Conservation (phyloP, 2,113 vertebrate genomes). For the Zosterops lateralis region DNA sequence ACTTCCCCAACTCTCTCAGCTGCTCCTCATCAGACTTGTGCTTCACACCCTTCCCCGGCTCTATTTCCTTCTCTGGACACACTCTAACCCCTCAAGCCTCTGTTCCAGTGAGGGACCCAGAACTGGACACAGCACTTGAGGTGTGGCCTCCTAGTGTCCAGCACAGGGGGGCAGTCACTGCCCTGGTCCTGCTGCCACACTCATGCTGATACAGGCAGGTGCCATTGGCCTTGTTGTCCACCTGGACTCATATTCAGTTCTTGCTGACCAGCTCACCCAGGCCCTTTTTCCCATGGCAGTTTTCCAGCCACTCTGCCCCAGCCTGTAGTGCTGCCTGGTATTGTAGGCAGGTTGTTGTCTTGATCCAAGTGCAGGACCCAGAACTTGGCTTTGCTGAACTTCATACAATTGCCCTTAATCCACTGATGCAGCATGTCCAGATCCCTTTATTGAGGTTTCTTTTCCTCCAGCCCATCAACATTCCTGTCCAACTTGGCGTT, state of each 20-base stretch:
- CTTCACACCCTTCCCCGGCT: not conserved
- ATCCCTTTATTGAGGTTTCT: not conserved
- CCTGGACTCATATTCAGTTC: not conserved
- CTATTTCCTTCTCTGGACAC: fast-evolving
- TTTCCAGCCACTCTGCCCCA: not conserved
- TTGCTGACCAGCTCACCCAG: not conserved
- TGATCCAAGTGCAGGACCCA: too few species aligned
- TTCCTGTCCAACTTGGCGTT: not conserved
- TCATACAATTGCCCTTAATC: not conserved
- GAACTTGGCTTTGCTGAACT: not conserved
- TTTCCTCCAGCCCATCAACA: not conserved
- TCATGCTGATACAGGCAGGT: not conserved
- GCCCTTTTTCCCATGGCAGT: not conserved
- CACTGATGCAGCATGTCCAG: not conserved
- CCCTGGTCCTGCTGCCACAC: not conserved
- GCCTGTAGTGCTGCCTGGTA: not conserved
- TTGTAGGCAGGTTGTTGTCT: not conserved
- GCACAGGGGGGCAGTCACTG: not conserved
- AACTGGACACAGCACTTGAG: not conserved
- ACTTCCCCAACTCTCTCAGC: not conserved
- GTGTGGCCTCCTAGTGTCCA: not conserved
- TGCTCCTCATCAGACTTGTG: not conserved
- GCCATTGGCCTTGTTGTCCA: not conserved
- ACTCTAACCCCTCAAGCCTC: not conserved
- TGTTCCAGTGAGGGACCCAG: not conserved